Percentiles rank a stretch among this genome's conserved stretches.
Evolutionary conservation across 1,140 invertebrate genomes (phyloP).

Genomic region (Plodia interpunctella): DNA sequence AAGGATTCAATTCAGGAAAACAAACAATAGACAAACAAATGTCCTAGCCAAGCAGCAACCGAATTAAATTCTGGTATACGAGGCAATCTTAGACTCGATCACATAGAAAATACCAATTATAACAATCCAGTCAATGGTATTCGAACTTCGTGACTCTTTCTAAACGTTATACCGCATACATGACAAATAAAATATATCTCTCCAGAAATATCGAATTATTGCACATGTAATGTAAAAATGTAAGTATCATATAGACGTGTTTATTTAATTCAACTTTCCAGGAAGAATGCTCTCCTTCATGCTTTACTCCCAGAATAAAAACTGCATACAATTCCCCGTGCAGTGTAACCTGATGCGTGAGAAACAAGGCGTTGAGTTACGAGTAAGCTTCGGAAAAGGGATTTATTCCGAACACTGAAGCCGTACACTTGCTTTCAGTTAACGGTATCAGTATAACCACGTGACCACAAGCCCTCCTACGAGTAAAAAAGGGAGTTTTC

Average conservation of each 20-base stretch:
- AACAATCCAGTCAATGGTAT: no score
- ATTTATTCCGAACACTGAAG: constrained; percentile 24
- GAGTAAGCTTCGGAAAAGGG: constrained; percentile 20
- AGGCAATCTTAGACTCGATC: no score
- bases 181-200: no score
- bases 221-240: no score
- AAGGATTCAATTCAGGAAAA: background rate
- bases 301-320: background rate
- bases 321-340: constrained; percentile 7
- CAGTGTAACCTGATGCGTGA: constrained; percentile 27
- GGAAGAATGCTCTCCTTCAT: constrained; percentile 1
- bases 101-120: no score
- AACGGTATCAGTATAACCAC: constrained; percentile 26
- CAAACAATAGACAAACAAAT: background rate
- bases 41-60: no score
- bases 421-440: constrained; percentile 25
- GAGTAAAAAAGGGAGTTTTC: background rate
- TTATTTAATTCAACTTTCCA: background rate
- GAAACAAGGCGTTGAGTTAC: constrained; percentile 30
- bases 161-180: no score
- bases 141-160: no score
- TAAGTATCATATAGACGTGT: no score
- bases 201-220: no score
- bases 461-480: constrained; percentile 22
- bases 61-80: no score